Evolutionary conservation across 2,888 invertebrate genomes (phyloP).

Genomic region (Netelia inedita): DNA sequence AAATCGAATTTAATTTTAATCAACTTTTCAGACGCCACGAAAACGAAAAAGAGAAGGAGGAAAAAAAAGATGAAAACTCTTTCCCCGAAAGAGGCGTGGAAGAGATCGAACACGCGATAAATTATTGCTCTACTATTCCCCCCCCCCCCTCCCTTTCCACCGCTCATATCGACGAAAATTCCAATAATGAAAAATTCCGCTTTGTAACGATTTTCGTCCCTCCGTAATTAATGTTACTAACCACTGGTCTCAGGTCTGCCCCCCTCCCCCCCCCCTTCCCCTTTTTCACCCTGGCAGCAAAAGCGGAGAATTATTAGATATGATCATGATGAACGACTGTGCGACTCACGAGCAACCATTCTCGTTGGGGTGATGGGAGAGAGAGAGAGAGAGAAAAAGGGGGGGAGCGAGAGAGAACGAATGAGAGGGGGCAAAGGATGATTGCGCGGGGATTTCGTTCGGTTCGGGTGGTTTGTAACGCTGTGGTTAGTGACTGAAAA

Average conservation of each 20-base stretch:
- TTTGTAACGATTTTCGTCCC: constrained; percentile 40
- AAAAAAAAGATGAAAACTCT: background rate
- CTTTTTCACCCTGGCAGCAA: constrained; percentile 56
- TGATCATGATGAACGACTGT: constrained; percentile 79
- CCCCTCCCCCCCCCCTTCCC: constrained; percentile 3
- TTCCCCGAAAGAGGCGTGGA: background rate
- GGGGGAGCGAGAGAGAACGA: constrained; percentile 25
- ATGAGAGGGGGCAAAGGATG: constrained; percentile 64
- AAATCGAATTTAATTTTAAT: constrained; percentile 47
- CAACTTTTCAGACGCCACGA: background rate
- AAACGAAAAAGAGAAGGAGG: background rate
- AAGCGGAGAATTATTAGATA: constrained; percentile 80
- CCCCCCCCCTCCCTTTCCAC: background rate
- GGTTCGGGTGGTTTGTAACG: constrained; percentile 59
- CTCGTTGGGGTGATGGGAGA: background rate
- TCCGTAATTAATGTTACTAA: constrained; percentile 76
- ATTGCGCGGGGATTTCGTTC: constrained; percentile 59
- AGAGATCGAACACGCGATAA: constrained; percentile 44
- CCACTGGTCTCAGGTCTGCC: constrained; percentile 4
- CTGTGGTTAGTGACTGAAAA: constrained; percentile 57
- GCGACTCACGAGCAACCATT: constrained; percentile 44
- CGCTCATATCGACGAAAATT: constrained; percentile 47
- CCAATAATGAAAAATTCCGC: constrained; percentile 64
- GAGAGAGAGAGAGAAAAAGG: no score
- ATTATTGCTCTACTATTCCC: constrained; percentile 35